Evolutionary conservation across 2,113 vertebrate genomes (phyloP).

Genomic region (Hippocampus abdominalis): DNA sequence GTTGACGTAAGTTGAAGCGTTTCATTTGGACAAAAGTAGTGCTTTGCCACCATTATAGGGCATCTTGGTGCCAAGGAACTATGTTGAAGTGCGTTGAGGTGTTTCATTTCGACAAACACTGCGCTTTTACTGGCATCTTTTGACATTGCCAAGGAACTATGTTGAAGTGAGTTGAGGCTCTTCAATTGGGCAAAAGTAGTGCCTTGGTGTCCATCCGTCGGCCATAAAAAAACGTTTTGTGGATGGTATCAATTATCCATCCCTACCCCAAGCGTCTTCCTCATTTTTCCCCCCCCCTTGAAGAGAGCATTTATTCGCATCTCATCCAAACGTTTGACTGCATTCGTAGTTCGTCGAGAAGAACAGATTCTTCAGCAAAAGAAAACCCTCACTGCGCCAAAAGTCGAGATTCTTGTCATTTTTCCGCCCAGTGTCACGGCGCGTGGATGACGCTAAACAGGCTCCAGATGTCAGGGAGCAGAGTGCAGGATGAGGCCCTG

Average conservation of each 20-base stretch:
- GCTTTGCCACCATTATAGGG: too few relatives aligned
- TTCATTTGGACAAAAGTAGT: background rate
- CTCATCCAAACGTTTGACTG: background rate
- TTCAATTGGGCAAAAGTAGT: too few relatives aligned
- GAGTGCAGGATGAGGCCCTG: conserved; percentile 38
- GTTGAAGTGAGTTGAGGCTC: background rate
- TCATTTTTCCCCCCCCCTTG: background rate
- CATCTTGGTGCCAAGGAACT: too few relatives aligned
- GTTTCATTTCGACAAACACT: background rate
- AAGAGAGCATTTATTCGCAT: background rate
- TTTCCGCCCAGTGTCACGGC: conserved; percentile 55
- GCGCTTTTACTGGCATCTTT: background rate
- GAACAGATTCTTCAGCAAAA: background rate
- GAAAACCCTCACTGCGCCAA: background rate
- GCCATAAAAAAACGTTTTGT: too few relatives aligned
- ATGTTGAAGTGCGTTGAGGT: too few relatives aligned
- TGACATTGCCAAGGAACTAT: background rate
- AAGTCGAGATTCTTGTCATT: conserved; percentile 37
- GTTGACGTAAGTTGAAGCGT: background rate
- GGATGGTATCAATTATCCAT: too few relatives aligned
- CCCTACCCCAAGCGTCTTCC: background rate
- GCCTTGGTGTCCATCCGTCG: too few relatives aligned
- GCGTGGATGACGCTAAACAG: conserved; percentile 61
- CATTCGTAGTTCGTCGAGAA: background rate
- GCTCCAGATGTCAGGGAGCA: conserved; percentile 67